Conservation (phyloP, 2,888 invertebrate species). For the Synergus itoensis region DNA sequence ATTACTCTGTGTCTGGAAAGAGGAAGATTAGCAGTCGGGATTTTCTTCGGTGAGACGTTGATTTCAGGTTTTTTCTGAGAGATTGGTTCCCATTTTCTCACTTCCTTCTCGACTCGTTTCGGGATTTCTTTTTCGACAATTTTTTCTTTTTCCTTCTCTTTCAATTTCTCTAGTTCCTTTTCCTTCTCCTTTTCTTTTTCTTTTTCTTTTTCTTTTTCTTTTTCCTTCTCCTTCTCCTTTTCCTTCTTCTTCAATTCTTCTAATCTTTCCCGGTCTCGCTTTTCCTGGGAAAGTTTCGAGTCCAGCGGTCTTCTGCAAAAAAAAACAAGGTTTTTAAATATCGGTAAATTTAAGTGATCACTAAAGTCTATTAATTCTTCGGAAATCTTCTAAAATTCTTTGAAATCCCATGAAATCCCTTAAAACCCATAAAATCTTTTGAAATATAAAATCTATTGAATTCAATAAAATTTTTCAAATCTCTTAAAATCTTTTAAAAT, state of each 20-base stretch:
- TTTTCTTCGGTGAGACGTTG: constrained; percentile 73
- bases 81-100: constrained; percentile 63
- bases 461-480: no score
- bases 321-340: no score
- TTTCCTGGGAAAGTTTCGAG: constrained; percentile 65
- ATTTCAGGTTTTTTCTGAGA: constrained; percentile 67
- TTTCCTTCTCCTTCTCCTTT: constrained; percentile 50
- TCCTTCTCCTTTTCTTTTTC: constrained; percentile 67
- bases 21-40: constrained; percentile 65
- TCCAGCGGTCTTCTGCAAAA: constrained; percentile 68
- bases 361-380: no score
- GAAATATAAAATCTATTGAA: no score
- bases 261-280: constrained; percentile 65
- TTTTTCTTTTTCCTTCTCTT: constrained; percentile 69
- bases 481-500: no score
- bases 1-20: constrained; percentile 72
- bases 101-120: constrained; percentile 70
- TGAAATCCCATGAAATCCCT: no score
- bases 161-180: constrained; percentile 53
- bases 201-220: constrained; percentile 57
- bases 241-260: constrained; percentile 38
- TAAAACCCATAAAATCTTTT: no score
- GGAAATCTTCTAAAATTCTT: no score
- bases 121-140: constrained; percentile 67
- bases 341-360: no score